Conservation (phyloP, 1,140 invertebrate genomes). For the Ctenoplectra terminalis region DNA sequence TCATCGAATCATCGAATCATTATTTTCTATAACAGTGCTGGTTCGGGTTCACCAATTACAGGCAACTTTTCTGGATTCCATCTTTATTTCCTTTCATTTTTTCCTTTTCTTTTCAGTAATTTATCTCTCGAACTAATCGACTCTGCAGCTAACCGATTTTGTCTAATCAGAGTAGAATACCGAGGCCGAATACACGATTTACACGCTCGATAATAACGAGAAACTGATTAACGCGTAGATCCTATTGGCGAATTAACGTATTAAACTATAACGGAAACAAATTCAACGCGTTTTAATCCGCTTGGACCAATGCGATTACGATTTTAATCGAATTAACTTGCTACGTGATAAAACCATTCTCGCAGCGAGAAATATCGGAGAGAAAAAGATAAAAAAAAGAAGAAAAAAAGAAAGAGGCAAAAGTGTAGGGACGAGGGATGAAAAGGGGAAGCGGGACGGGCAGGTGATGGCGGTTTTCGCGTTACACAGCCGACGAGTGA, state of each 20-base stretch:
- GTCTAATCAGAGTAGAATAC: not conserved
- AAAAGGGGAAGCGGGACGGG: not conserved
- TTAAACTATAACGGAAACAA: conserved; percentile 36
- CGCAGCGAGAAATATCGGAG: not conserved
- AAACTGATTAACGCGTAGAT: conserved; percentile 31
- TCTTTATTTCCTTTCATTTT: not conserved
- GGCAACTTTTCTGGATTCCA: not conserved
- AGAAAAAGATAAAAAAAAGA: not conserved
- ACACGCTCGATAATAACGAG: conserved; percentile 18
- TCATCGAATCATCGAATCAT: too few relatives aligned
- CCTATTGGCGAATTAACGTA: conserved; percentile 42
- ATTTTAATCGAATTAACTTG: conserved; percentile 42
- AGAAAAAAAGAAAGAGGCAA: not conserved
- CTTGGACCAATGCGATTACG: conserved; percentile 23
- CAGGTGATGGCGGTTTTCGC: conserved; percentile 17
- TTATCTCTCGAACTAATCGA: not conserved
- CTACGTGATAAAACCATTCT: conserved; percentile 15
- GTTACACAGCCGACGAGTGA: not conserved
- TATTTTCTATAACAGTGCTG: too few relatives aligned
- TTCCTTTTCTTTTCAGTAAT: not conserved
- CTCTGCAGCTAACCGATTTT: not conserved
- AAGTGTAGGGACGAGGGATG: not conserved
- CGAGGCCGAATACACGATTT: not conserved
- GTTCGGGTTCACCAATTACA: too few relatives aligned
- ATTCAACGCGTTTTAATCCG: conserved; percentile 44